Evolutionary conservation across 2,797 vertebrate species (phyloP).

Genomic region (Tangara arthus): DNA sequence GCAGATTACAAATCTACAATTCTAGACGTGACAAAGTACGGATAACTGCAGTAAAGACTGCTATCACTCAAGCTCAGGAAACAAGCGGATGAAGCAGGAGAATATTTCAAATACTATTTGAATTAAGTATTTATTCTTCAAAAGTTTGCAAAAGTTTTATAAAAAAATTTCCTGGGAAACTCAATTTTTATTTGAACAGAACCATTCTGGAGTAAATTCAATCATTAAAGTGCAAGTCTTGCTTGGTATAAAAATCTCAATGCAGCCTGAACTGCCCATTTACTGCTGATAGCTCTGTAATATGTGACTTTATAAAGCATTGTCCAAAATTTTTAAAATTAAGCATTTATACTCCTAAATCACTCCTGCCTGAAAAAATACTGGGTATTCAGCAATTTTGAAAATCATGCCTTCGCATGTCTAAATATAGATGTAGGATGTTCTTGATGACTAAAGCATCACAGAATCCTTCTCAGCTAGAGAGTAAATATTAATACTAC

Average conservation of each 20-base stretch:
- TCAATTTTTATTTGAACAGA: background rate
- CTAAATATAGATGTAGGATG: background rate
- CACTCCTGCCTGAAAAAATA: conserved; percentile 4
- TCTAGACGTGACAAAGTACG: background rate
- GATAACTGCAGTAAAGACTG: background rate
- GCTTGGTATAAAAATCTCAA: background rate
- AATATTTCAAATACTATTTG: background rate
- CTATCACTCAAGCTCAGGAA: background rate
- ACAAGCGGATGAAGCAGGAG: background rate
- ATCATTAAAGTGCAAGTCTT: background rate
- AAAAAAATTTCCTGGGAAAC: background rate
- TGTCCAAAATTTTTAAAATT: background rate
- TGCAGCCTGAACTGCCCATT: background rate
- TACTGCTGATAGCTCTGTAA: background rate
- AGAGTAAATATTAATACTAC: conserved; percentile 18
- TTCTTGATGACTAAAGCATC: conserved; percentile 4
- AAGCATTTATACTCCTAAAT: conserved; percentile 9
- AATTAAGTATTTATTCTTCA: background rate
- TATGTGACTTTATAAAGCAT: background rate
- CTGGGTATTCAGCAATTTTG: background rate
- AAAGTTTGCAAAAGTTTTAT: background rate
- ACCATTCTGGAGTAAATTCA: background rate
- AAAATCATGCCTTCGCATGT: background rate
- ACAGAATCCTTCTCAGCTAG: background rate
- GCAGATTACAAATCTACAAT: background rate